phyloP scores from a whole-genome alignment of 2,797 vertebrate genomes.

The Tadarida brasiliensis region DNA sequence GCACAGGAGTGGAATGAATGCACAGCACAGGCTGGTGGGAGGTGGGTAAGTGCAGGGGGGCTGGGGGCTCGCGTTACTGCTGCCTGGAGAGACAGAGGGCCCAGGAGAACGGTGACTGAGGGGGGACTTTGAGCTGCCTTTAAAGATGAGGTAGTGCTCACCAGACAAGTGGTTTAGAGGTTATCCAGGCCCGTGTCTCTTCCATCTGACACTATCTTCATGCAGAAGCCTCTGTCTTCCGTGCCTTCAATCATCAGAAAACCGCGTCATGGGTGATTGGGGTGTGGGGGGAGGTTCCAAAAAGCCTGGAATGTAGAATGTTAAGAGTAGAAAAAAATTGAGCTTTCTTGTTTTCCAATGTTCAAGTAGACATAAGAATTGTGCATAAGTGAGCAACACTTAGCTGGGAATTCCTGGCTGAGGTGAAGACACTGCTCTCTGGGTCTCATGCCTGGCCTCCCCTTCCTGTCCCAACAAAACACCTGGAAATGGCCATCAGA shows the following conservation, averaged over 20 bases:
- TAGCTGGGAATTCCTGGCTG: background rate
- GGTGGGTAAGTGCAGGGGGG: background rate
- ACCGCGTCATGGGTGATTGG: background rate
- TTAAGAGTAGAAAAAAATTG: background rate
- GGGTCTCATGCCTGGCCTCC: background rate
- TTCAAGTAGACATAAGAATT: background rate
- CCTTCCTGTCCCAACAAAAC: background rate
- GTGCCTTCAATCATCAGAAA: background rate
- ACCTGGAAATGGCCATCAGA: background rate
- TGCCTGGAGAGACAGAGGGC: too few relatives aligned
- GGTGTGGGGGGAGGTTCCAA: background rate
- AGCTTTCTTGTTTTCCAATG: background rate
- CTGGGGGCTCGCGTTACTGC: background rate
- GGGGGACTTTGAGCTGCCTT: background rate
- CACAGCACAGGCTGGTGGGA: fast-evolving
- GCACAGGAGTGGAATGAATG: background rate
- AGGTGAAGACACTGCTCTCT: background rate
- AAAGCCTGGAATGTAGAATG: background rate
- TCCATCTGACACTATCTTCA: background rate
- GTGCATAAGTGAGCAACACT: background rate
- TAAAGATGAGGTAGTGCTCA: background rate
- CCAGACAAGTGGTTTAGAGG: background rate
- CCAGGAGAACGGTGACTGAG: too few relatives aligned
- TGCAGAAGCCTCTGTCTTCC: background rate
- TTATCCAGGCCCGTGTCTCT: background rate